A percentile compares a stretch with the other conserved stretches of the same genome.
phyloP scores from a whole-genome alignment of 2,888 invertebrate genomes.

The Mesoligia furuncula region DNA sequence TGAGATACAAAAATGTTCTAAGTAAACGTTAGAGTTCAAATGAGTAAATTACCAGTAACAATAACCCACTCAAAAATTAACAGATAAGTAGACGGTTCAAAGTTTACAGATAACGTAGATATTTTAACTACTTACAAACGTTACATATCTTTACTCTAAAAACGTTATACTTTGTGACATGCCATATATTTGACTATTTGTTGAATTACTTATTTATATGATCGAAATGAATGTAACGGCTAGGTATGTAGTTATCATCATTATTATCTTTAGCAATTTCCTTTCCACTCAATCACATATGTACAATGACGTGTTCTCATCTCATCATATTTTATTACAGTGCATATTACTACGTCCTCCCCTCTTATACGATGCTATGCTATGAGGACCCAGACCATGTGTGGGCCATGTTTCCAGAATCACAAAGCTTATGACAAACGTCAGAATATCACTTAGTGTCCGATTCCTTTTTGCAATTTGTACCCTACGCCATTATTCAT shows the following conservation, averaged over 20 bases:
- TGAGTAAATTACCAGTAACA: slow-evolving; percentile 8
- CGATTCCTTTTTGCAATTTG: not conserved
- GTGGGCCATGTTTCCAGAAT: not conserved
- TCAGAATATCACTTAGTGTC: not conserved
- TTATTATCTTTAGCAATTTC: not conserved
- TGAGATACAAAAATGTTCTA: not conserved
- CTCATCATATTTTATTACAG: not conserved
- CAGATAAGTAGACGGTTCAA: slow-evolving; percentile 57
- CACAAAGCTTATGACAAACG: not conserved
- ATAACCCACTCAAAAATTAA: slow-evolving; percentile 40
- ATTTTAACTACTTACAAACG: slow-evolving; percentile 25
- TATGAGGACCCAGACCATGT: not conserved
- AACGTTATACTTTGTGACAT: slow-evolving; percentile 4
- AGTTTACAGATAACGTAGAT: slow-evolving; percentile 57
- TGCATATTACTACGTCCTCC: not conserved
- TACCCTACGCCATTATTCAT: not conserved
- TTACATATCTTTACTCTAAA: slow-evolving; percentile 28
- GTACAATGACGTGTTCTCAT: not conserved
- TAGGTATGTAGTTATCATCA: not conserved
- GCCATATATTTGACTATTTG: not conserved
- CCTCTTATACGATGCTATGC: not conserved
- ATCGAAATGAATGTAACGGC: not conserved
- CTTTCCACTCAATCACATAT: not conserved
- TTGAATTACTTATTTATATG: not conserved
- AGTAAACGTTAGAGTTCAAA: slow-evolving; percentile 1